Percentiles rank a stretch among this genome's conserved stretches.
Evolutionary conservation across 1,140 invertebrate genomes (phyloP).

Genomic region (Scaptomyza pallida): DNA sequence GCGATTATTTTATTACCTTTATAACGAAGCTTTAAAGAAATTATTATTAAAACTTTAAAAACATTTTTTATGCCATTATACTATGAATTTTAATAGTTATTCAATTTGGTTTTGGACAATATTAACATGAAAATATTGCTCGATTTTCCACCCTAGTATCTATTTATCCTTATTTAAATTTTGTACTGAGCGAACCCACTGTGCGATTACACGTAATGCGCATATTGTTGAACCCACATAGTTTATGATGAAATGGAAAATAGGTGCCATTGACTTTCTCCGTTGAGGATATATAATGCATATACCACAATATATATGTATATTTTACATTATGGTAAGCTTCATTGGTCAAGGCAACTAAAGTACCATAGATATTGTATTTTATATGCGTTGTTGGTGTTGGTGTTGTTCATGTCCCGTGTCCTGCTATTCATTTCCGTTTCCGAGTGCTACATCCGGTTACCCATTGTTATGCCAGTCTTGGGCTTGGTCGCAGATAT

Average conservation of each 20-base stretch:
- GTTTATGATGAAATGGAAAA: constrained; percentile 10
- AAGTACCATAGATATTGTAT: not conserved
- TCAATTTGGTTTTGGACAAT: too few species aligned
- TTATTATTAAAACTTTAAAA: too few species aligned
- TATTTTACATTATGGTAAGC: constrained; percentile 1
- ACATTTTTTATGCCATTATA: too few species aligned
- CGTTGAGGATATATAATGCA: not conserved
- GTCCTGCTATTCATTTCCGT: constrained; percentile 72
- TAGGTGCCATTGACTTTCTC: not conserved
- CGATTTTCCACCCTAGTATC: too few species aligned
- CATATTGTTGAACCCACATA: constrained; percentile 4
- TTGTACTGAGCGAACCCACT: not conserved
- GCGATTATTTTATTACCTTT: too few species aligned
- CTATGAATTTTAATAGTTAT: too few species aligned
- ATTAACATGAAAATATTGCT: too few species aligned
- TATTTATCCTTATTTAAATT: not conserved
- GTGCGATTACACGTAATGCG: not conserved
- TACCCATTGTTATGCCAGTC: constrained; percentile 63
- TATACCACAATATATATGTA: constrained; percentile 8
- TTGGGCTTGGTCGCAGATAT: constrained; percentile 36
- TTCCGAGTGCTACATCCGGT: constrained; percentile 69
- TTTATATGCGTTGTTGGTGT: constrained; percentile 44
- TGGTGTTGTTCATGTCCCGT: constrained; percentile 44
- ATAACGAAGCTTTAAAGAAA: too few species aligned
- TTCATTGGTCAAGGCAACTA: constrained; percentile 29